A percentile compares a stretch with the other conserved stretches of the same genome.
These are phyloP conservation scores for Wiebesia pumilae DNA, from an alignment of 1,140 invertebrate species.

Conservation along the genomic window DNA sequence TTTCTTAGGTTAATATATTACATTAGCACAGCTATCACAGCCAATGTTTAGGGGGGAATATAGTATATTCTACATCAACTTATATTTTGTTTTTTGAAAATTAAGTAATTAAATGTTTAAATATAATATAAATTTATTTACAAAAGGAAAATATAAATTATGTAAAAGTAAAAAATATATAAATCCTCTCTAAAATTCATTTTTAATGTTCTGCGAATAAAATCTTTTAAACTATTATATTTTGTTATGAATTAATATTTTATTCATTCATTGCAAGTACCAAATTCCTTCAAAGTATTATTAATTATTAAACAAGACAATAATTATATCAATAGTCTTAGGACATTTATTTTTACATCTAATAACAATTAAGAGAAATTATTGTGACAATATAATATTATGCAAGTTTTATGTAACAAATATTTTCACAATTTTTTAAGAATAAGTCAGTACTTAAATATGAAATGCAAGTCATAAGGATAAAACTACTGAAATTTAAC, in stretches of 20 bases:
- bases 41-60: conserved; percentile 30
- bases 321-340: conserved; percentile 36
- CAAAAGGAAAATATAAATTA: conserved; percentile 17
- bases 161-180: conserved; percentile 19
- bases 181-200: conserved; percentile 43
- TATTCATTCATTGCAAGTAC: background rate
- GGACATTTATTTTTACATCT: conserved; percentile 43
- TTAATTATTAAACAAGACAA: conserved; percentile 1
- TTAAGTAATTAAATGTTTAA: conserved; percentile 24
- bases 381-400: conserved; percentile 7
- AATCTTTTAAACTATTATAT: conserved; percentile 42
- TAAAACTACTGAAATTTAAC: conserved; percentile 15
- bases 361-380: conserved; percentile 32
- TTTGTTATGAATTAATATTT: background rate
- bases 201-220: conserved; percentile 49
- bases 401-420: background rate
- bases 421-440: background rate
- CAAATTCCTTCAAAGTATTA: conserved; percentile 10
- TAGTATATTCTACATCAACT: conserved; percentile 37
- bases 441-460: conserved; percentile 15
- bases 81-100: conserved; percentile 14
- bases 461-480: conserved; percentile 23
- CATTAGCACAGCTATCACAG: conserved; percentile 37
- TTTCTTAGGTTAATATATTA: conserved; percentile 46
- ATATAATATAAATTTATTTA: conserved; percentile 39